Percentiles rank a stretch among this genome's conserved stretches.
Conservation (phyloP, 2,113 vertebrate genomes). For the Actenoides hombroni region DNA sequence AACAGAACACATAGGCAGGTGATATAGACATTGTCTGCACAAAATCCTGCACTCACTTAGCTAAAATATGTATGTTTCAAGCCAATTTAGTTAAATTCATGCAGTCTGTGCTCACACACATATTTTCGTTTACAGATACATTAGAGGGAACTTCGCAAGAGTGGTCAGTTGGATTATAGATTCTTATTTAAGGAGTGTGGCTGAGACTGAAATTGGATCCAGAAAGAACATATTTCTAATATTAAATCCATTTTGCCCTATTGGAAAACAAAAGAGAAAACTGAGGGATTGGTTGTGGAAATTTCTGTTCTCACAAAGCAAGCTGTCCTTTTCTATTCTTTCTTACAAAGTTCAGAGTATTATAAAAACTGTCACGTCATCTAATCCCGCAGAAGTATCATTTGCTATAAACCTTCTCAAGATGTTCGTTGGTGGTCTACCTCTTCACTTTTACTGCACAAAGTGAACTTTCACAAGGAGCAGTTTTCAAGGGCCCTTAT, state of each 20-base stretch:
- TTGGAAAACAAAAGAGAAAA: slow-evolving; percentile 25
- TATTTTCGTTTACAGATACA: slow-evolving; percentile 56
- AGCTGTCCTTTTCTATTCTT: slow-evolving; percentile 1
- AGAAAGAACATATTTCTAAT: slow-evolving; percentile 46
- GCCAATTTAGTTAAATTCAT: slow-evolving; percentile 34
- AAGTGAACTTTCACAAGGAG: background rate
- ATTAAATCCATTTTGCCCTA: slow-evolving; percentile 40
- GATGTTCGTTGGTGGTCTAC: slow-evolving; percentile 35
- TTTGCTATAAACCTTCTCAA: background rate
- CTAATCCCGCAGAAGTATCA: background rate
- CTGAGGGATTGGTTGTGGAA: background rate
- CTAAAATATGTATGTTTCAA: slow-evolving; percentile 51
- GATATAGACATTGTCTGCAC: slow-evolving; percentile 50
- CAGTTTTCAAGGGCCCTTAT: background rate
- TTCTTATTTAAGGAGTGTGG: slow-evolving; percentile 24
- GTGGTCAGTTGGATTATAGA: background rate
- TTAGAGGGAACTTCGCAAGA: slow-evolving; percentile 1
- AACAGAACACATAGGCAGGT: slow-evolving; percentile 51
- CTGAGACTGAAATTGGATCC: slow-evolving; percentile 8
- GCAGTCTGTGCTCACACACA: slow-evolving; percentile 1
- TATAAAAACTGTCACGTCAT: slow-evolving; percentile 3
- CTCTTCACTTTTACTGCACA: background rate
- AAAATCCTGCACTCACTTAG: slow-evolving; percentile 28
- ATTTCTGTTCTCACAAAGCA: background rate
- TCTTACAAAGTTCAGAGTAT: slow-evolving; percentile 1